Evolutionary conservation across 2,113 vertebrate species (phyloP).

Genomic region (Coreoperca whiteheadi): DNA sequence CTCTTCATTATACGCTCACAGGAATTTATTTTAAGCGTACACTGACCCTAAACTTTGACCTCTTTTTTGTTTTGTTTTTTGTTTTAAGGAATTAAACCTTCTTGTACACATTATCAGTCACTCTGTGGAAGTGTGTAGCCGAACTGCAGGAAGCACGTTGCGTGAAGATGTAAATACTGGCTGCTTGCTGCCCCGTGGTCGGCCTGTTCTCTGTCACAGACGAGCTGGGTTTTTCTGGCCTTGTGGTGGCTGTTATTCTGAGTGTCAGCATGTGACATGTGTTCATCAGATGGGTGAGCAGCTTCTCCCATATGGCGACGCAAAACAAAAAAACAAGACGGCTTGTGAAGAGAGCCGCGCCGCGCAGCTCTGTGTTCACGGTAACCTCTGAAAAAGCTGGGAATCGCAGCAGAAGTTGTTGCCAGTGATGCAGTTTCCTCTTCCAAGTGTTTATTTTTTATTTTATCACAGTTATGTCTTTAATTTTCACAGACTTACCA

Average conservation of each 20-base stretch:
- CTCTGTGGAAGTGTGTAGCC: background rate
- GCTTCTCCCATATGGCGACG: slow-evolving; percentile 55
- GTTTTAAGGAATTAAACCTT: slow-evolving; percentile 1
- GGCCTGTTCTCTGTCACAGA: slow-evolving; percentile 42
- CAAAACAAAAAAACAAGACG: slow-evolving; percentile 44
- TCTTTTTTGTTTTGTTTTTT: background rate
- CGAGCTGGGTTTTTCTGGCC: slow-evolving; percentile 50
- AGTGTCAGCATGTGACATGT: slow-evolving; percentile 64
- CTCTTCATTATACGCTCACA: background rate
- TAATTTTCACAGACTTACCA: background rate
- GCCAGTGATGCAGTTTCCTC: slow-evolving; percentile 18
- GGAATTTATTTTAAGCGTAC: background rate
- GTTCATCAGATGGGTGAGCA: slow-evolving; percentile 69
- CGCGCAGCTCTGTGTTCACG: slow-evolving; percentile 8
- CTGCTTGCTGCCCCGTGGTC: slow-evolving; percentile 12
- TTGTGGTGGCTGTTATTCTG: slow-evolving; percentile 46
- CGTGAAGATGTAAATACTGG: slow-evolving; percentile 29
- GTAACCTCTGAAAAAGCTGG: slow-evolving; percentile 58
- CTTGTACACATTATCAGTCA: background rate
- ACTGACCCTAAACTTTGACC: background rate
- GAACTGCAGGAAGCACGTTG: slow-evolving; percentile 6
- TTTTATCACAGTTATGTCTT: background rate
- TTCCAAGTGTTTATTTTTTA: slow-evolving; percentile 7
- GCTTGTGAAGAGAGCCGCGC: slow-evolving; percentile 41
- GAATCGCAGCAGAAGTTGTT: slow-evolving; percentile 28